phyloP scores from a whole-genome alignment of 2,797 vertebrate species.

The Picus viridis region DNA sequence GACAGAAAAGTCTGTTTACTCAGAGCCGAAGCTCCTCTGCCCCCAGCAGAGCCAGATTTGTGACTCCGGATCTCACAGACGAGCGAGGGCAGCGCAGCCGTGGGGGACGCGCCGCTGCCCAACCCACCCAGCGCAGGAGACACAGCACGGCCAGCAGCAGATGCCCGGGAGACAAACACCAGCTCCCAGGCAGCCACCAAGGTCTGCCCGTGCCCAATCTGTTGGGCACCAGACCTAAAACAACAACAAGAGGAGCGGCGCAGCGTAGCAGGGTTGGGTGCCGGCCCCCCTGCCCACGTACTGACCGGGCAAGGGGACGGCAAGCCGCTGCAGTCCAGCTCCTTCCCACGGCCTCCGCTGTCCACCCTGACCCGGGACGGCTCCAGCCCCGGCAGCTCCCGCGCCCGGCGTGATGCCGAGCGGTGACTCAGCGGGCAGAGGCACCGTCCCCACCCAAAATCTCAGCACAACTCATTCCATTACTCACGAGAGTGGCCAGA shows the following conservation, averaged over 20 bases:
- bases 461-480: constrained; percentile 53
- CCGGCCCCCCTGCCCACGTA: neutral
- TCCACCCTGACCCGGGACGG: neutral
- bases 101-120: neutral
- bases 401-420: neutral
- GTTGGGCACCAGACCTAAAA: rapidly evolving
- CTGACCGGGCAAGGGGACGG: rapidly evolving
- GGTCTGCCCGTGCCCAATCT: rapidly evolving
- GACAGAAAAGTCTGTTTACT: neutral
- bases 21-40: neutral
- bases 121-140: neutral
- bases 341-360: neutral
- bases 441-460: constrained; percentile 44
- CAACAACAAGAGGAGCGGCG: rapidly evolving
- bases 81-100: rapidly evolving
- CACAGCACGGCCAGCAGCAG: rapidly evolving
- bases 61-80: rapidly evolving
- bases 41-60: neutral
- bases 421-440: constrained; percentile 34
- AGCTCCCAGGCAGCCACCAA: rapidly evolving
- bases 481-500: constrained; percentile 44
- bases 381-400: neutral
- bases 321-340: neutral
- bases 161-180: neutral
- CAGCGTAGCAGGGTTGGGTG: rapidly evolving